Conservation (phyloP, 2,113 vertebrate genomes). For the Heteronetta atricapilla region DNA sequence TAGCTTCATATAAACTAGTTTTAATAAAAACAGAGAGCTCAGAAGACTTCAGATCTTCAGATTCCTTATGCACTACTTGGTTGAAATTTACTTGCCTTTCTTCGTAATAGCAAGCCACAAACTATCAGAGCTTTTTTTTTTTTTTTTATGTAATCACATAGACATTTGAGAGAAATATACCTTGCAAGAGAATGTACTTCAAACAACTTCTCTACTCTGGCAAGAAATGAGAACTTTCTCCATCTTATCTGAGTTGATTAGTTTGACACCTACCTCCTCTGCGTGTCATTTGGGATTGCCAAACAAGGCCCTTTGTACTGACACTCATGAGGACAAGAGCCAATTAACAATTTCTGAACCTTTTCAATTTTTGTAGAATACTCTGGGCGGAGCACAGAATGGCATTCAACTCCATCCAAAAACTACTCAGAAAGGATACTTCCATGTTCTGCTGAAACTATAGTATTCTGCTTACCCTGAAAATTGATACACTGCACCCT, state of each 20-base stretch:
- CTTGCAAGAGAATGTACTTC: not conserved
- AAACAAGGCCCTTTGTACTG: not conserved
- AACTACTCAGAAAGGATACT: not conserved
- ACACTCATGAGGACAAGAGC: not conserved
- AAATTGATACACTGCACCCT: not conserved
- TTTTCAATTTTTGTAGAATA: not conserved
- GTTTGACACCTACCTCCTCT: not conserved
- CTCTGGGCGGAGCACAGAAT: not conserved
- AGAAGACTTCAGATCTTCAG: not conserved
- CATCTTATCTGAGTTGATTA: not conserved
- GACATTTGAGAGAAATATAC: not conserved
- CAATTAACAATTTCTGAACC: not conserved
- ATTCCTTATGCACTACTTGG: not conserved
- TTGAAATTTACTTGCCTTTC: not conserved
- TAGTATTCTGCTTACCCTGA: not conserved
- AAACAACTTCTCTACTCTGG: not conserved
- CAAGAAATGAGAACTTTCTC: not conserved
- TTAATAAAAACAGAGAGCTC: not conserved
- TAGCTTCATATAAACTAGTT: not conserved
- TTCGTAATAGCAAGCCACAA: not conserved
- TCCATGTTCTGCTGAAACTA: not conserved
- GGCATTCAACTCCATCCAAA: not conserved
- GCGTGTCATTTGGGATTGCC: not conserved
- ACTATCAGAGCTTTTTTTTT: not conserved
- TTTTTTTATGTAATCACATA: not conserved